Base-by-base conservation (phyloP, 1,140 invertebrate species). In the Drosophila auraria region DNA sequence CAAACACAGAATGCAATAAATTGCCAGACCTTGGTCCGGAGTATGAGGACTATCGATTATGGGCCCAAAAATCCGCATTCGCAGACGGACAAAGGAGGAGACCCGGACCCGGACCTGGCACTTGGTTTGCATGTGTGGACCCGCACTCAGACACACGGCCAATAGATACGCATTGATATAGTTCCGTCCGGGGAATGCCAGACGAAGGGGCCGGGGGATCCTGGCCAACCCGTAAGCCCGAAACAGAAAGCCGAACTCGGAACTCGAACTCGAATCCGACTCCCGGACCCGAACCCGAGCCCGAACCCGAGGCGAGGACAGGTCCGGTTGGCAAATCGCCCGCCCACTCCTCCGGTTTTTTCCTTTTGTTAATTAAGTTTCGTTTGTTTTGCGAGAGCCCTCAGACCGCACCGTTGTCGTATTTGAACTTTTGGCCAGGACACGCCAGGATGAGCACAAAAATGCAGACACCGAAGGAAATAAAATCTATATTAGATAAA, bases 1-100 rank as follows among this genome's bases (percentile, higher is more conserved):
- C 87, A 89, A 89, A 89, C 81, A 89, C 82, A 89, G 78, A 89
- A 89, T 89, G 84, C 84, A 89, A 89, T 89, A 89, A 89, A 89
- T 89, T 90, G 50, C 66, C 54, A 38, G n/a, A 23, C 30, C 49
- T 5, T 12, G 8, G 1, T 20, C 12, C 15, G 30, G 15, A 33
- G 54, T 61, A 49, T 74, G 47, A 15, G 63, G 11, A 47, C 82
- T 75, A 89, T 89, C 86, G 84, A 89, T 89, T 89, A 90, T 84
- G 84, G 77, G 77, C 83, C 74, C 76, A 57, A 50, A 60, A 77
- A 73, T 76, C 64, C 44, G 40, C 61, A 62, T 80, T 77, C 60
- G 58, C 83, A 73, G 68, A 83, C 58, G 64, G 68, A 54, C 68
- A 68, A 69, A 53, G 68, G 30, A 30, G 42, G 54, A 58, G 33